Evolutionary conservation across 2,113 vertebrate species (phyloP), one percentile per base, ranked within the genome.

Genomic region (Elanoides forficatus): DNA sequence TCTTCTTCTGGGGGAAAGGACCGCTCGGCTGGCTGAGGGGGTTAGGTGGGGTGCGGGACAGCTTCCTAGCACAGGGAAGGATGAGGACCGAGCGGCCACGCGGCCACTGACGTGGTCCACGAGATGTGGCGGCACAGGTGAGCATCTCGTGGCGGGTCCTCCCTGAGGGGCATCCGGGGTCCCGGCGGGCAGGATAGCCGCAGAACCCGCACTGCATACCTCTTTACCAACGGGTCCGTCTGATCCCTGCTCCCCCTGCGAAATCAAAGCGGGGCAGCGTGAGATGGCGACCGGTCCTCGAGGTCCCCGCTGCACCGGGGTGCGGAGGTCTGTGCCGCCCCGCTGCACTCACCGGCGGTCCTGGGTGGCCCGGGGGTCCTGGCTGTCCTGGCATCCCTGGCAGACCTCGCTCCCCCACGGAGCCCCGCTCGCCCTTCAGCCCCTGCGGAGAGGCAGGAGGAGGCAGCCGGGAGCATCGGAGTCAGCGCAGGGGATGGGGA

Each of bases 361-460:
- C 99, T 5, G 99, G 99, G 96, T 99, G 99, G 72, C 99, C 99
- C 0, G 99, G 99, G 21, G 98, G 86, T 50, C 99, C 99, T 2
- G 99, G 99, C 25, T 98, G 88, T 19, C 99, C 99, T 9, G 94
- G 98, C 93, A 99, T 98, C 48, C 99, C 99, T 27, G 97, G 95
- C 47, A 98, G 97, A 26, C 99, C 99, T 91, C 99, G 98, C 80
- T 99, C 99, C 52, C 99, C 99, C 3, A 26, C 26, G 4, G 98
- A 91, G 65, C 99, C 99, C 26, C 99, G 98, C 48, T 99, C 99
- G 34, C 99, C 99, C 96, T 99, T 99, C 84, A 98, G 90, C 48
- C 99, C 99, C 99, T 99, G 74, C 6, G 19, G 16, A 43, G 75
- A 36, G 47, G 30, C 47, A n/a, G 58, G 52, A 52, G 48, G 48